Evolutionary conservation across 2,113 vertebrate species (phyloP).

Genomic region (Atlantisia rogersi): DNA sequence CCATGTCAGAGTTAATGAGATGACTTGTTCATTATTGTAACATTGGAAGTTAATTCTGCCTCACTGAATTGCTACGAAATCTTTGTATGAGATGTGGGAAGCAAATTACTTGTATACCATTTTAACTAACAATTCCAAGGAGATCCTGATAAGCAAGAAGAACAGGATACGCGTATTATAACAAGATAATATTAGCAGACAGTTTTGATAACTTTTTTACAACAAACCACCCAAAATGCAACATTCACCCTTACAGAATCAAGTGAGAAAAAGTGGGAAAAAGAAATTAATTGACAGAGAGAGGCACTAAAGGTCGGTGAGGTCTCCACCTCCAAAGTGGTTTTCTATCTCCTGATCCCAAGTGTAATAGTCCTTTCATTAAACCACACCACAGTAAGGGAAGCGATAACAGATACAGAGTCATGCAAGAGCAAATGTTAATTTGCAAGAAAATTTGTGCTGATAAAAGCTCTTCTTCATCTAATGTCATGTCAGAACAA

Average conservation of each 20-base stretch:
- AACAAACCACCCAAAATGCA: not conserved
- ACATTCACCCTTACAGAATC: not conserved
- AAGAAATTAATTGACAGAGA: not conserved
- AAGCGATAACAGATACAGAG: not conserved
- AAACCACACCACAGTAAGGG: not conserved
- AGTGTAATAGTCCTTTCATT: not conserved
- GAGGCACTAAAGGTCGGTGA: not conserved
- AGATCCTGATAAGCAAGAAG: not conserved
- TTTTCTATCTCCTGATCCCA: not conserved
- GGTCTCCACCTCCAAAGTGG: not conserved
- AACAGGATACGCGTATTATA: not conserved
- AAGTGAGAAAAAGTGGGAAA: not conserved
- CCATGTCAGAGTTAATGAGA: not conserved
- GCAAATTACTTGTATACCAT: not conserved
- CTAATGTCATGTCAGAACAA: not conserved
- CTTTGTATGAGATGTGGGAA: not conserved
- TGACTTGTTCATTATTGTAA: not conserved
- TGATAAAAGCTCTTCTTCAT: not conserved
- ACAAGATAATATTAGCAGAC: not conserved
- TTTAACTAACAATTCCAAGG: not conserved
- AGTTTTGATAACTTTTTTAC: not conserved
- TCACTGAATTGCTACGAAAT: not conserved
- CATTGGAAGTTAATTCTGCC: not conserved
- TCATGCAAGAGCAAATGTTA: not conserved
- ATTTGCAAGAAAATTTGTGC: not conserved